Evolutionary conservation across 1,140 invertebrate genomes (phyloP), one percentile per base, ranked within the genome.

Genomic region (Pygmarrhopalites habei): DNA sequence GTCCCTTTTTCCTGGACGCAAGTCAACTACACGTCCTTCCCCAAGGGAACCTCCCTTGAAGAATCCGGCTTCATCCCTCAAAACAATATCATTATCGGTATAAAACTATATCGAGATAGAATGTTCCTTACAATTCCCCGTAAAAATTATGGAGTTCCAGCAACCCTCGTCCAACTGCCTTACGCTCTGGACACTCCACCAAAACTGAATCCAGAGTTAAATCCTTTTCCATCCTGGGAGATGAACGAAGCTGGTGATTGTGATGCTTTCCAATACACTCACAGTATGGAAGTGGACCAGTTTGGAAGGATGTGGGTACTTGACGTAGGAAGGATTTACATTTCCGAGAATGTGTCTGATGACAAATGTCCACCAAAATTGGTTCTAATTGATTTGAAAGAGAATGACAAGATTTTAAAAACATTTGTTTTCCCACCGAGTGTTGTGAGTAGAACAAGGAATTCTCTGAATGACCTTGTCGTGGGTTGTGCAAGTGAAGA

Each of bases 291-390:
- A 2, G 73, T 82, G 1, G 88, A 90, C 71, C 80, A 82, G 5
- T 91, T 87, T 74, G 84, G 88, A 72, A 77, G 87, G 28, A 73
- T 91, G 2, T 90, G 88, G 87, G 82, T 86, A 1, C 70, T 87
- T n/a, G 82, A 85, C 72, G 28, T 28, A 28, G 44, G 59, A 39
- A 26, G 88, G 0, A 78, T 90, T 0, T 67, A 76, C 64, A 75
- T 77, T 28, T 43, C 23, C 32, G 28, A 2, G 1, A 84, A 88
- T 69, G 89, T 85, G 75, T 81, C 79, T n/a, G 78, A 83, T 4
- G 19, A 43, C 5, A 53, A 41, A 28, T 91, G 89, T 72, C 83
- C 84, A 0, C 89, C 89, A 0, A 90, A 90, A 76, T 79, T 90
- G 23, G 77, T 90, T 17, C 82, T 90, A n/a, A 88, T 90, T 62